A percentile compares a stretch with the other conserved stretches of the same genome.
phyloP scores from a whole-genome alignment of 2,888 invertebrate species.

The Nemoura dubitans region DNA sequence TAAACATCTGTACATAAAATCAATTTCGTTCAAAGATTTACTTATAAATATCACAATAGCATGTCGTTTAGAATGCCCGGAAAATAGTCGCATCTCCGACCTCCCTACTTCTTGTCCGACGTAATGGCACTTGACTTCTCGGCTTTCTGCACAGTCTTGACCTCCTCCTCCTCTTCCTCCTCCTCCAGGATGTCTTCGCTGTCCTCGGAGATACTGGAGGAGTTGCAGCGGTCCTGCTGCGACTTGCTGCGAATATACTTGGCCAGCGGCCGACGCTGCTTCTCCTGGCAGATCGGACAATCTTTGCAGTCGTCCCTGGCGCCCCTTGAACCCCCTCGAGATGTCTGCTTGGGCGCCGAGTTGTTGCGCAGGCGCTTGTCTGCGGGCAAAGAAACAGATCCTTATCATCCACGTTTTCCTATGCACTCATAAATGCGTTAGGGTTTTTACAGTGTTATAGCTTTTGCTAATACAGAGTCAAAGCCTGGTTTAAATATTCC shows the following conservation, averaged over 20 bases:
- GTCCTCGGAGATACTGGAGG: conserved; percentile 64
- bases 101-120: neutral
- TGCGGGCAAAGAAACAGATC: neutral
- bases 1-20: neutral
- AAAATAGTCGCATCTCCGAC: neutral
- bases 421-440: neutral
- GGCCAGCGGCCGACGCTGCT: conserved; percentile 63
- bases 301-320: conserved; percentile 55
- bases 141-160: neutral
- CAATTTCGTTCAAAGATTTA: neutral
- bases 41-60: neutral
- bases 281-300: conserved; percentile 65
- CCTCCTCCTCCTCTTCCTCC: neutral
- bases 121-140: neutral
- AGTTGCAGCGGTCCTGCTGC: conserved; percentile 62
- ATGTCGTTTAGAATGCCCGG: neutral
- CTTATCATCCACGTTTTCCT: neutral
- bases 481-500: neutral
- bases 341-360: conserved; percentile 19
- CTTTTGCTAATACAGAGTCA: neutral
- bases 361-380: neutral
- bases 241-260: conserved; percentile 64
- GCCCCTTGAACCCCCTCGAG: neutral
- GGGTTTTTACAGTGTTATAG: neutral
- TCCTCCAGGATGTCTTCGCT: conserved; percentile 28